Base-by-base conservation (phyloP, 2,113 vertebrate genomes). In the Urocolius indicus region DNA sequence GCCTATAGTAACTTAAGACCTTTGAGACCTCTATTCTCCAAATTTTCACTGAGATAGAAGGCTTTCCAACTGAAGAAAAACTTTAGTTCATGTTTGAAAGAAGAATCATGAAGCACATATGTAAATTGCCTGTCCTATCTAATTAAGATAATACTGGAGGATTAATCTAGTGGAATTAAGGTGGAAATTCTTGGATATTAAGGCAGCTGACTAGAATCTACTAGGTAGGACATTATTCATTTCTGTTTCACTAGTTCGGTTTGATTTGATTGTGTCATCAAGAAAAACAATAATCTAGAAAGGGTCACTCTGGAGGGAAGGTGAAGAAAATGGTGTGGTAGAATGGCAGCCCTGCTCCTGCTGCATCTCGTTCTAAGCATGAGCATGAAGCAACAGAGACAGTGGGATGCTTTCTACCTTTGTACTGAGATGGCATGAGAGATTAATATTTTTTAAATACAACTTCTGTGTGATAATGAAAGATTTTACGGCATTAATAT, bases 391-490 rank as follows among this genome's bases (percentile, higher is more conserved):
- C 15, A 62, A 34, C 9, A 69, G 65, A 89, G 23, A 21, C 5
- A 5, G 13, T 30, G 30, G 34, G 41, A 77, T 61, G 2, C 27
- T 61, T 79, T 86, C 54, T 80, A 13, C 19, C 57, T 79, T 81
- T 62, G 12, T 9, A 57, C 18, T 34, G 58, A 76, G 27, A 49
- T 23, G 11, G 8, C 16, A 69, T 8, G 7, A 34, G 17, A 51
- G 24, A 27, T 32, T 43, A 6, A 2, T 4, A 3, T 29, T 6
- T 68, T 15, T 51, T 67, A 78, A 71, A 78, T n/a, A 17, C 3
- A 51, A 2, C 4, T 87, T 67, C 57, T 82, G 16, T 58, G 9
- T 0, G 0, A 19, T 3, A 79, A 34, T 11, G 5, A 30, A 73
- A 30, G 15, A 74, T 30, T 75, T 84, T 71, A n/a, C 24, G 22